Base-by-base conservation (phyloP, 1,140 invertebrate species). In the Bombus confusus region DNA sequence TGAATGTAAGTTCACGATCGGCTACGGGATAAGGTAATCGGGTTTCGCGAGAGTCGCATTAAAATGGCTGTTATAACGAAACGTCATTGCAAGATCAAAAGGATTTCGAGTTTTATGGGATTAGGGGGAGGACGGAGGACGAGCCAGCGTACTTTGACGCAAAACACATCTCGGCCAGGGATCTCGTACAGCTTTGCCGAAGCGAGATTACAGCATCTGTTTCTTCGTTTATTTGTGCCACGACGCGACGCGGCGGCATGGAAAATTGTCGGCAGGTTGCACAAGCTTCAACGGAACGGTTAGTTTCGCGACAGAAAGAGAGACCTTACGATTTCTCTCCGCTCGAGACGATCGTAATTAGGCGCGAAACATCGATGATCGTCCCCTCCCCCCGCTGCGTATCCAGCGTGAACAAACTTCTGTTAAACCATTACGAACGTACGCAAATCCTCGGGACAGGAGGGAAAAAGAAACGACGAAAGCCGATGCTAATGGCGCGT, bases 121-220 rank as follows among this genome's bases (percentile, higher is more conserved):
- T 83, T 69, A 71, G 41, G 43, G 15, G 74, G 28, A 69, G 39
- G 41, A n/a, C 37, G 28, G 47, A 41, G 43, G 22, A 28, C 9
- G 76, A 18, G 39, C 3, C 37, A 12, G 2, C 62, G n/a, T 15
- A 18, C 15, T 31, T 41, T 9, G n/a, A 41, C 25, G 18, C 76
- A 47, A 79, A 80, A 62, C n/a, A n/a, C 57, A 85, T 66, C 83
- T 39, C 77, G 28, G 8, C 25, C 28, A n/a, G 22, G 43, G 37
- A 85, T 87, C 66, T 80, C 68, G 81, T 64, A 31, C 47, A 68
- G 59, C 77, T 89, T 88, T 74, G 78, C 66, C 69, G 47, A 83
- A 88, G 83, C 37, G 41, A 88, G 75, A 89, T 88, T 86, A 72
- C 87, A n/a, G 62, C 73, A 73, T 66, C 62, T 62, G 74, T 34